Evolutionary conservation across 2,888 invertebrate genomes (phyloP).

Genomic region (Leucania comma): DNA sequence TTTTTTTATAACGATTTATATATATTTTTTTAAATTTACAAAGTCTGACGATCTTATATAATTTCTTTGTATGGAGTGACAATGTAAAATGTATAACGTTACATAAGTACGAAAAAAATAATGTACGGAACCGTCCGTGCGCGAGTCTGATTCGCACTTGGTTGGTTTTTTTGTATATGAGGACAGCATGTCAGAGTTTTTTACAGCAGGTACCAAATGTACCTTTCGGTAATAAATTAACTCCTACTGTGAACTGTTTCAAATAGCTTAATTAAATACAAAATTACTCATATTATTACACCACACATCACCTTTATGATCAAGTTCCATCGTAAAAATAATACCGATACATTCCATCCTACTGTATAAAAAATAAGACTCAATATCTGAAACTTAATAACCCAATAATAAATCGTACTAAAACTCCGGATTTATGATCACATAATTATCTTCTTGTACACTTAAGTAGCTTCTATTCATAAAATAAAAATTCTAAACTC

Average conservation of each 20-base stretch:
- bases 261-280: not conserved
- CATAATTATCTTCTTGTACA: slow-evolving; percentile 39
- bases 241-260: slow-evolving; percentile 10
- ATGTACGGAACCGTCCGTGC: too few relatives aligned
- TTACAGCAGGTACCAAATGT: not conserved
- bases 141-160: too few relatives aligned
- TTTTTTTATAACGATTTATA: too few relatives aligned
- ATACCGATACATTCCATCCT: not conserved
- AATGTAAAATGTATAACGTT: not conserved
- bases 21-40: too few relatives aligned
- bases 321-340: not conserved
- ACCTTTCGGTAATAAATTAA: slow-evolving; percentile 8
- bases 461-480: slow-evolving; percentile 24
- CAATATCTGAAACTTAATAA: slow-evolving; percentile 22
- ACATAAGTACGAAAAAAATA: too few relatives aligned
- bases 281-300: not conserved
- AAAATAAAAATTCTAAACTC: too few relatives aligned
- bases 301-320: not conserved
- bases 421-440: slow-evolving; percentile 46
- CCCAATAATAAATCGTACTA: slow-evolving; percentile 18
- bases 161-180: too few relatives aligned
- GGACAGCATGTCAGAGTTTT: not conserved
- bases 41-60: not conserved
- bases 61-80: not conserved
- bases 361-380: slow-evolving; percentile 26